phyloP scores from a whole-genome alignment of 2,797 vertebrate genomes.

The Labeo calbasu region DNA sequence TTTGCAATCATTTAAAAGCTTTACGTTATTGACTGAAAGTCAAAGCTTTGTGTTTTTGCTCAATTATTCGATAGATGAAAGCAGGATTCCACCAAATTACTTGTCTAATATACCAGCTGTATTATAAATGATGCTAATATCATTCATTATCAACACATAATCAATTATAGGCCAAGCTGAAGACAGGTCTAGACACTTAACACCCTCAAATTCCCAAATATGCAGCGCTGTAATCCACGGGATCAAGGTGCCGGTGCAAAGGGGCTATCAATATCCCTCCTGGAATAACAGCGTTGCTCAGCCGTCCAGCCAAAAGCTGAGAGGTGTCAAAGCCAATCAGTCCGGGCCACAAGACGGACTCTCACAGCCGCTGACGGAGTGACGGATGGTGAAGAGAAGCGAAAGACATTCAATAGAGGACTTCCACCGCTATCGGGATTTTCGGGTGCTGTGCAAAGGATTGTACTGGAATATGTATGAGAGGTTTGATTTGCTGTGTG shows the following conservation, averaged over 20 bases:
- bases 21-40: not conserved
- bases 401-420: constrained; percentile 5
- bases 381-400: not conserved
- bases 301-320: constrained; percentile 13
- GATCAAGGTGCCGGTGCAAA: constrained; percentile 2
- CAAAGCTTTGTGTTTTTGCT: constrained; percentile 15
- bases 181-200: constrained; percentile 40
- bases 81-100: not conserved
- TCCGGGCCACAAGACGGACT: not conserved
- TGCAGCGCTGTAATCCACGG: constrained; percentile 15
- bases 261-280: constrained; percentile 13
- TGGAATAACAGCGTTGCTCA: constrained; percentile 19
- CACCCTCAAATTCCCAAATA: constrained; percentile 37
- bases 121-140: not conserved
- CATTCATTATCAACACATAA: constrained; percentile 19
- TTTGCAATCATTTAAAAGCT: constrained; percentile 12
- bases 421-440: not conserved
- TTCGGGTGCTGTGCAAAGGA: not conserved
- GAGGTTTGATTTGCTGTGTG: not conserved
- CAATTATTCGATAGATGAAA: not conserved
- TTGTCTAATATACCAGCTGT: not conserved
- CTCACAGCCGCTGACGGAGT: not conserved
- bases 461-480: not conserved
- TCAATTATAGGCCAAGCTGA: constrained; percentile 11
- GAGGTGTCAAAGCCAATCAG: constrained; percentile 17